Conservation (phyloP, 2,888 invertebrate genomes). For the Platerodrilus igneus region DNA sequence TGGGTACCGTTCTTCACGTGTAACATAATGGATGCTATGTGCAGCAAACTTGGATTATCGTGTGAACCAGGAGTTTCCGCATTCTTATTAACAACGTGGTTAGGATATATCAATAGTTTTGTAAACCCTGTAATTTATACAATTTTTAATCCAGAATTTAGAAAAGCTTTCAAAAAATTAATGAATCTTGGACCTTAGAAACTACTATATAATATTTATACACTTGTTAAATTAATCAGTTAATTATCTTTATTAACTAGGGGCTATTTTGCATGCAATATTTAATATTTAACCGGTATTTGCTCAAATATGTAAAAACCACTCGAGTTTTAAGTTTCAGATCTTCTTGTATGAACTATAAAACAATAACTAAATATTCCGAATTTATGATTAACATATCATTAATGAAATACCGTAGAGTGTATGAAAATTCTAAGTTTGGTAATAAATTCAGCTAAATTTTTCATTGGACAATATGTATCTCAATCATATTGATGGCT, state of each 20-base stretch:
- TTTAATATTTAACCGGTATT: slow-evolving; percentile 10
- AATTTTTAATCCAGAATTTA: slow-evolving; percentile 95
- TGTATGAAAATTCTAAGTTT: slow-evolving; percentile 16
- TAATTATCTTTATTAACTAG: slow-evolving; percentile 2
- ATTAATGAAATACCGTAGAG: slow-evolving; percentile 27
- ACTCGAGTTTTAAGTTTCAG: slow-evolving; percentile 1
- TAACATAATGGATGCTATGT: slow-evolving; percentile 95
- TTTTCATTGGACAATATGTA: slow-evolving; percentile 1
- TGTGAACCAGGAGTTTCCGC: slow-evolving; percentile 83
- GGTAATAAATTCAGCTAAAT: background rate
- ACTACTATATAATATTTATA: too few relatives aligned
- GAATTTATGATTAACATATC: slow-evolving; percentile 45
- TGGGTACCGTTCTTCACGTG: slow-evolving; percentile 99
- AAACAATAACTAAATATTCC: slow-evolving; percentile 31
- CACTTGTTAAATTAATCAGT: slow-evolving; percentile 4
- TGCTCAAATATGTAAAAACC: slow-evolving; percentile 14
- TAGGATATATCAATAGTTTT: slow-evolving; percentile 96
- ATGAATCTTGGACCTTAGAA: slow-evolving; percentile 61
- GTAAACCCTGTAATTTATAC: slow-evolving; percentile 93
- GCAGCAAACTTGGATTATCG: slow-evolving; percentile 74
- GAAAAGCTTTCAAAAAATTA: slow-evolving; percentile 95
- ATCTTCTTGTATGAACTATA: slow-evolving; percentile 6
- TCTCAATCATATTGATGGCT: slow-evolving; percentile 9
- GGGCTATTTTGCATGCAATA: slow-evolving; percentile 1
- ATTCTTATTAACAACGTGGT: slow-evolving; percentile 94